Evolutionary conservation across 2,113 vertebrate genomes (phyloP).

Genomic region (Polyodon spathula): DNA sequence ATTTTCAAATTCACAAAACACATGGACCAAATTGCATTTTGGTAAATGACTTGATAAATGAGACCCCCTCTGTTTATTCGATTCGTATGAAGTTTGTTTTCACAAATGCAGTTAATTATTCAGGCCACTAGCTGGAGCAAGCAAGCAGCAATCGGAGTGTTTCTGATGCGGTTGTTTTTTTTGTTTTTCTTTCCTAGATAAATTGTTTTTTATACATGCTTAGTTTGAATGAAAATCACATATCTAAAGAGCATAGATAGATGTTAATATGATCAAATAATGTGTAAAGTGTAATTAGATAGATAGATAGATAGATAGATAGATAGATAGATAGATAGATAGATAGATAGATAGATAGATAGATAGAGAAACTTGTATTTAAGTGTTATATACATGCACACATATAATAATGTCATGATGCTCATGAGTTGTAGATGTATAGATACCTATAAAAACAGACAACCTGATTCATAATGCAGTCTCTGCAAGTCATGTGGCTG

Average conservation of each 20-base stretch:
- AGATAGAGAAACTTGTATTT: conserved; percentile 24
- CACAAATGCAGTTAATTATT: conserved; percentile 6
- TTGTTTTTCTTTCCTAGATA: too few relatives aligned
- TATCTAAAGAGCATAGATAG: not conserved
- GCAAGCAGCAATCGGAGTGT: too few relatives aligned
- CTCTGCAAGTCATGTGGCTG: too few relatives aligned
- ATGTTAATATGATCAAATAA: conserved; percentile 2
- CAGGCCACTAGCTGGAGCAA: conserved; percentile 57
- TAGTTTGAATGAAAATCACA: not conserved
- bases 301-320: conserved; percentile 29
- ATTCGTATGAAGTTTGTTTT: conserved; percentile 3
- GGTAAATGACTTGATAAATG: too few relatives aligned
- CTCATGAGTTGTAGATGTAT: conserved; percentile 1
- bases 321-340: conserved; percentile 37
- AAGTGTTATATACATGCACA: too few relatives aligned
- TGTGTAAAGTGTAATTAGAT: not conserved
- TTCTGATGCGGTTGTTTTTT: too few relatives aligned
- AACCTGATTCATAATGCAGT: too few relatives aligned
- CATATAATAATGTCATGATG: too few relatives aligned
- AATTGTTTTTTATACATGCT: too few relatives aligned
- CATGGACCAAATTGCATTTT: too few relatives aligned
- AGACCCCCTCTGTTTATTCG: too few relatives aligned
- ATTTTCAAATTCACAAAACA: too few relatives aligned
- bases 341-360: conserved; percentile 35
- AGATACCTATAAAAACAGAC: conserved; percentile 15